Conservation (phyloP, 2,113 vertebrate genomes). For the Atherinomorus stipes region DNA sequence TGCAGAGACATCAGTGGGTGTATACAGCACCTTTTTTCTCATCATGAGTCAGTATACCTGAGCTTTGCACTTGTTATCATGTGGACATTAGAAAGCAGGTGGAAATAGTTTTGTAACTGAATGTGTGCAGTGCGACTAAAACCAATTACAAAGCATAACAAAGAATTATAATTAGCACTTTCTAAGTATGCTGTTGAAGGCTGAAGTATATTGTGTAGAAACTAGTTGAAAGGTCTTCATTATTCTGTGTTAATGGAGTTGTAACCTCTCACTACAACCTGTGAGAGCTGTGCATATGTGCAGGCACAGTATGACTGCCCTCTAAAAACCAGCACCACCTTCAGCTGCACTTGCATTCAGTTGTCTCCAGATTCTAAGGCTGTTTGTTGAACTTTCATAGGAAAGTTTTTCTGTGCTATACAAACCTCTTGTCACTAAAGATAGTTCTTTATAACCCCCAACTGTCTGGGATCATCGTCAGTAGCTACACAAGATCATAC, state of each 20-base stretch:
- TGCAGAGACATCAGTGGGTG: slow-evolving; percentile 2
- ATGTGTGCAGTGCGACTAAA: not conserved
- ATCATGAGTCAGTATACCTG: slow-evolving; percentile 16
- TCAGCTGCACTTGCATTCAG: not conserved
- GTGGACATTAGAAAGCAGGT: not conserved
- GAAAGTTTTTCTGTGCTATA: too few relatives aligned
- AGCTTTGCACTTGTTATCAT: not conserved
- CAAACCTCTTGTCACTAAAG: too few relatives aligned
- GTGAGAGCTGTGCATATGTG: not conserved
- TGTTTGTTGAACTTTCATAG: too few relatives aligned
- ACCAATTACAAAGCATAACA: not conserved
- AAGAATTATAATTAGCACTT: slow-evolving; percentile 6
- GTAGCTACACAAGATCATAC: too few relatives aligned
- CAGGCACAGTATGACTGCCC: not conserved
- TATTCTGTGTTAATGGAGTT: not conserved
- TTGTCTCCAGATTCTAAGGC: too few relatives aligned
- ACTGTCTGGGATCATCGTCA: too few relatives aligned
- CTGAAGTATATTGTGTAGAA: not conserved
- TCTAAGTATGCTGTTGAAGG: not conserved
- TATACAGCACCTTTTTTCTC: not conserved
- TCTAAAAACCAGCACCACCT: not conserved
- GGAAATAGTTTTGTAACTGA: not conserved
- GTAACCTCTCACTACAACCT: not conserved
- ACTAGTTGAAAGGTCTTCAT: not conserved
- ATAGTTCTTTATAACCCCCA: too few relatives aligned